These are phyloP conservation scores for Gandaritis pyraliata DNA, from an alignment of 2,888 invertebrate genomes.

Conservation along the genomic window DNA sequence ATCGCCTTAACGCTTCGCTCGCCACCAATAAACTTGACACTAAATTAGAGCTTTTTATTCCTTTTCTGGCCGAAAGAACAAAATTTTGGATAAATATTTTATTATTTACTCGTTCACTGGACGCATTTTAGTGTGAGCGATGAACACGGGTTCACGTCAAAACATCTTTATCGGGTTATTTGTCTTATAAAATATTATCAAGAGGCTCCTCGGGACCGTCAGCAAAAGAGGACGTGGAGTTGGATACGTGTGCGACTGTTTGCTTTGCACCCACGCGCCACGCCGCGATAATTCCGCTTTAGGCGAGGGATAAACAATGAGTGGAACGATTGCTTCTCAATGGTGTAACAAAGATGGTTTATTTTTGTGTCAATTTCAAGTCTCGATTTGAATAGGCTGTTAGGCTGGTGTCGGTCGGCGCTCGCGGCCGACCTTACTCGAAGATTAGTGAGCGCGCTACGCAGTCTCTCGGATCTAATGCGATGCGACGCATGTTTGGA, in stretches of 20 bases:
- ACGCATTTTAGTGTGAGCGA: conserved; percentile 83
- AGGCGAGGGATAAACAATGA: conserved; percentile 80
- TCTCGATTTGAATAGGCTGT: conserved; percentile 69
- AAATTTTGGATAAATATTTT: conserved; percentile 81
- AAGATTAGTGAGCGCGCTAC: conserved; percentile 70
- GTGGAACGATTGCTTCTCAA: conserved; percentile 79
- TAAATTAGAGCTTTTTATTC: conserved; percentile 78
- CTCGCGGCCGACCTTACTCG: conserved; percentile 69
- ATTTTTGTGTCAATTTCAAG: conserved; percentile 75
- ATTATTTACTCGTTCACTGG: conserved; percentile 81
- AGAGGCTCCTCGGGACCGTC: conserved; percentile 82
- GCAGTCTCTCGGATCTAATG: conserved; percentile 71
- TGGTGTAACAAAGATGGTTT: conserved; percentile 78
- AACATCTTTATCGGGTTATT: conserved; percentile 85
- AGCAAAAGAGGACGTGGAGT: conserved; percentile 81
- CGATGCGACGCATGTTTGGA: conserved; percentile 69
- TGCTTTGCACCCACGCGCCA: conserved; percentile 78
- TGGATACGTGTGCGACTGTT: conserved; percentile 79
- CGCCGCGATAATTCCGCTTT: conserved; percentile 74
- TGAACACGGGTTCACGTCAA: conserved; percentile 84
- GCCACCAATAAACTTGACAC: conserved; percentile 81
- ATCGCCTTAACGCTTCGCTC: conserved; percentile 79
- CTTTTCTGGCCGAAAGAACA: conserved; percentile 71
- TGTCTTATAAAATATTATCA: conserved; percentile 85
- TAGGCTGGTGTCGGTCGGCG: conserved; percentile 63